These are phyloP conservation scores for Bursaphelenchus okinawaensis DNA, from an alignment of 2,888 invertebrate genomes.

Conservation along the genomic window DNA sequence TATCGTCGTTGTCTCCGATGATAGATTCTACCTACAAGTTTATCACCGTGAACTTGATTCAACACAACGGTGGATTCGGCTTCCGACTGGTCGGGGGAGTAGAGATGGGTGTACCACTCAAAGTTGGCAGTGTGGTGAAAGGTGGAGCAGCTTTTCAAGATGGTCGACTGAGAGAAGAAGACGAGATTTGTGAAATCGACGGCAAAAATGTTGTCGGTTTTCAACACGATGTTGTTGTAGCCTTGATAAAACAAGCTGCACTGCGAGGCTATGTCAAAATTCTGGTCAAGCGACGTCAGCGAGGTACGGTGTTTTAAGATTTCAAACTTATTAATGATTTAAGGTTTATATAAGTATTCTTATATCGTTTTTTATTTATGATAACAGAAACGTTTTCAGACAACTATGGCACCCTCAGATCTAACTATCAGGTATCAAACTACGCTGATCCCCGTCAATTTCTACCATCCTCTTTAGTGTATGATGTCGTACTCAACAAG, in stretches of 20 bases:
- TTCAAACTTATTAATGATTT: background rate
- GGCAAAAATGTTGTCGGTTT: slow-evolving; percentile 67
- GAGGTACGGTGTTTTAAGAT: background rate
- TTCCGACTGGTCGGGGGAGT: slow-evolving; percentile 96
- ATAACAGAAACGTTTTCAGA: background rate
- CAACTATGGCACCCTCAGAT: slow-evolving; percentile 22
- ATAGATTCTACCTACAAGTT: slow-evolving; percentile 59
- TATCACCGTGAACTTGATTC: slow-evolving; percentile 73
- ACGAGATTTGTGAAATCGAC: slow-evolving; percentile 89
- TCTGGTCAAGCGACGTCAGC: slow-evolving; percentile 66
- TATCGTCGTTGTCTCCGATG: slow-evolving; percentile 21
- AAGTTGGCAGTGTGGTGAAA: slow-evolving; percentile 71
- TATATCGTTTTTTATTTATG: too few species aligned
- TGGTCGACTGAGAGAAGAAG: slow-evolving; percentile 81
- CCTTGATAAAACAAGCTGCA: slow-evolving; percentile 82
- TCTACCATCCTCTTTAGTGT: slow-evolving; percentile 58
- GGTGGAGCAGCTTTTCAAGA: slow-evolving; percentile 89
- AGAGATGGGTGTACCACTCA: slow-evolving; percentile 74
- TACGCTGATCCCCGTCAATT: slow-evolving; percentile 4
- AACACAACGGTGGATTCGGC: slow-evolving; percentile 91
- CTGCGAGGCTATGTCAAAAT: slow-evolving; percentile 78
- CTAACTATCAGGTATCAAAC: slow-evolving; percentile 22
- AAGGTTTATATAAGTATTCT: slow-evolving; percentile 4
- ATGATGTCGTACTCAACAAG: slow-evolving; percentile 83
- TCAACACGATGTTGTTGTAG: slow-evolving; percentile 53